Base-by-base conservation (phyloP, 2,888 invertebrate species). In the Agriopis leucophaearia region DNA sequence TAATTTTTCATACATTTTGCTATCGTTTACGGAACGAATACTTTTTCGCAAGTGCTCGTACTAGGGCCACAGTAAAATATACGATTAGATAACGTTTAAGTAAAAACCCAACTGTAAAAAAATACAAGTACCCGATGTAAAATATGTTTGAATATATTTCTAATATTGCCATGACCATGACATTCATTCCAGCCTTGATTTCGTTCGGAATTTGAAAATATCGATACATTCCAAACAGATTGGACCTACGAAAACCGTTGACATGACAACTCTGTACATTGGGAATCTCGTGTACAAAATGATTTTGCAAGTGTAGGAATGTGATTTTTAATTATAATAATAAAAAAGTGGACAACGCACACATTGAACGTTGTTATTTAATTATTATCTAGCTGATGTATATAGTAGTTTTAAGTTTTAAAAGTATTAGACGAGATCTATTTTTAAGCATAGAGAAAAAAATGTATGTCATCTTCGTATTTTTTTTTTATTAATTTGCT, bases 391-490 rank as follows among this genome's bases (percentile, higher is more conserved):
- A 89, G 82, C 72, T 69, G 78, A 81, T 92, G 92, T 92, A 93
- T 70, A 92, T 92, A 92, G 74, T 90, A 90, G 83, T 40, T 56
- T 66, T 85, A 85, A 81, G 81, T 75, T 82, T 84, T 83, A 84
- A 81, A 88, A 89, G 89, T 89, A 90, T 90, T 91, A 91, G 86
- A 80, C 76, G 81, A 86, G 83, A 84, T 84, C 79, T 89, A 89
- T 85, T 85, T 85, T 81, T 90, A 92, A 89, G 88, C 73, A 83
- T 89, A 91, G 86, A 74, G 70, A 78, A 69, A 78, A 66, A 56
- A 68, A 47, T 38, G 59, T 63, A 83, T 83, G 84, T 86, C 81
- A 81, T 82, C 84, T 86, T 88, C 82, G 85, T 54, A 87, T 86
- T 83, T 86, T 89, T 89, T 88, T 89, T 87, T 80, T 85, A 84